Base-by-base conservation (phyloP, 1,140 invertebrate species). In the Elymnias hypermnestra region DNA sequence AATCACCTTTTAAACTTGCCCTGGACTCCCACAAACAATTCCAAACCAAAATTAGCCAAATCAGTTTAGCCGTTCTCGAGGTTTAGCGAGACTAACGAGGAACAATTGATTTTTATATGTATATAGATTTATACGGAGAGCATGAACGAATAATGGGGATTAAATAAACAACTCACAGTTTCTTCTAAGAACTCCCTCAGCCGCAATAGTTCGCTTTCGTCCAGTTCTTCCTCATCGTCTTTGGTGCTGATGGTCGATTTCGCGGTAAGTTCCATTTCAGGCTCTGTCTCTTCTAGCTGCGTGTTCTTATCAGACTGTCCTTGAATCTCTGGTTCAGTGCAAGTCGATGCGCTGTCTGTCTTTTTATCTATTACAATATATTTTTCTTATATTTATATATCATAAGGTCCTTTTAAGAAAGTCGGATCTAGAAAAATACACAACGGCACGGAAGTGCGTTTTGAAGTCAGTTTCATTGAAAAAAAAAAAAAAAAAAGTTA, bases 101-200 rank as follows among this genome's bases (percentile, higher is more conserved):
- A n/a, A n/a, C n/a, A n/a, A n/a, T n/a, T n/a, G n/a, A n/a, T n/a
- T n/a, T n/a, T n/a, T n/a, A n/a, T n/a, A n/a, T n/a, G n/a, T n/a
- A n/a, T n/a, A n/a, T n/a, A n/a, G n/a, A n/a, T n/a, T n/a, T 21
- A 6, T 21, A 21, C 6, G 19, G 19, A 21, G 6, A 21, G 19
- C 19, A 21, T 3, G 6, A 21, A 21, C 19, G 3, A 21, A 6
- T 3, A 4, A 6, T 21, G 6, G 19, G 6, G 3, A 1, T 26
- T n/a, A 9, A n/a, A 26, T n/a, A 3, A n/a, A 9, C 3, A 26
- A 26, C 25, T 26, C n/a, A 26, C 81, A 17, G 81, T 60, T 42
- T 84, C 76, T 31, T 84, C 78, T 33, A 84, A 48, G 40, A 78
- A 72, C 39, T 84, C 81, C 45, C 83, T 84, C 15, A 84, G 75